These are phyloP conservation scores for Zele albiditarsus DNA, from an alignment of 2,888 invertebrate genomes.

Conservation along the genomic window DNA sequence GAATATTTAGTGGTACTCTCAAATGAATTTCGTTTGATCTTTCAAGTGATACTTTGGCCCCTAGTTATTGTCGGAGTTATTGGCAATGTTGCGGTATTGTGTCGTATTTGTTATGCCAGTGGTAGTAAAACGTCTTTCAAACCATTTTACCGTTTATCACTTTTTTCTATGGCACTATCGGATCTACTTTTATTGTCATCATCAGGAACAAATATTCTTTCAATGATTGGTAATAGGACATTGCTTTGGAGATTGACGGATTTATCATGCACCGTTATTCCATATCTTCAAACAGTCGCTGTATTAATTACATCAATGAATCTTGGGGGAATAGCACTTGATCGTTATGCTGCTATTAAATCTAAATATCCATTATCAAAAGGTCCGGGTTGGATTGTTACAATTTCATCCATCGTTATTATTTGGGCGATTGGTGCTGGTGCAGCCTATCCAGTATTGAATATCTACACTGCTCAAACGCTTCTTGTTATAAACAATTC, in stretches of 20 bases:
- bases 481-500: constrained; percentile 54
- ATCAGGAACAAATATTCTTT: constrained; percentile 54
- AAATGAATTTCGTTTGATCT: constrained; percentile 46
- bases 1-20: constrained; percentile 41
- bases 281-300: constrained; percentile 74
- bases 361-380: constrained; percentile 51
- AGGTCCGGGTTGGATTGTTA: constrained; percentile 36
- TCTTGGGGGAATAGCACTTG: constrained; percentile 75
- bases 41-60: constrained; percentile 57
- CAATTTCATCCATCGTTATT: constrained; percentile 44
- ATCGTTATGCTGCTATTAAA: constrained; percentile 72
- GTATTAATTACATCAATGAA: constrained; percentile 75
- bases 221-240: constrained; percentile 42
- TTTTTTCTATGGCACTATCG: constrained; percentile 56
- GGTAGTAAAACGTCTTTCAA: constrained; percentile 48
- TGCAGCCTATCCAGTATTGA: constrained; percentile 57
- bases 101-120: constrained; percentile 48
- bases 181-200: constrained; percentile 54
- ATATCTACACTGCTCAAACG: constrained; percentile 51
- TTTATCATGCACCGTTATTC: constrained; percentile 72
- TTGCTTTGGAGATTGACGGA: constrained; percentile 55
- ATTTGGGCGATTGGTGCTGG: constrained; percentile 55
- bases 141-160: constrained; percentile 54
- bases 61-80: constrained; percentile 54
- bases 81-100: constrained; percentile 54